Percentiles rank a stretch among this genome's conserved stretches.
Evolutionary conservation across 2,797 vertebrate genomes (phyloP).

Genomic region (Zalophus californianus): DNA sequence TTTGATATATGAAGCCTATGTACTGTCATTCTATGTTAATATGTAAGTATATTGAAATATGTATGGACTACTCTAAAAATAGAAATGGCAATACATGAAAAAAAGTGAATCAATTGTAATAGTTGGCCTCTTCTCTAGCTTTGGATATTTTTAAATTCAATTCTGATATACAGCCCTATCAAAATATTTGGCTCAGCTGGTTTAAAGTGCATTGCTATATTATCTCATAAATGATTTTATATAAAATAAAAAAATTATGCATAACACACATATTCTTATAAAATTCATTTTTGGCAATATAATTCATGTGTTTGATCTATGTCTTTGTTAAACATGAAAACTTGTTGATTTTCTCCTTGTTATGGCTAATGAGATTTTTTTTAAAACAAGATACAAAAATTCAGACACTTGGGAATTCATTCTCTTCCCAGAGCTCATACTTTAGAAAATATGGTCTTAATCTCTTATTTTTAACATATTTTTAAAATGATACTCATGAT

Average conservation of each 20-base stretch:
- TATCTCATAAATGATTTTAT: slow-evolving; percentile 51
- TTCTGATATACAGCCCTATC: neutral
- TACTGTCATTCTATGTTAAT: neutral
- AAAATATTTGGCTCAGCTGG: slow-evolving; percentile 50
- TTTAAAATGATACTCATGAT: neutral
- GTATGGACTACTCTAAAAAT: slow-evolving; percentile 26
- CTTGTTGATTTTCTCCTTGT: slow-evolving; percentile 13
- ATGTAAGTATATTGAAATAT: neutral
- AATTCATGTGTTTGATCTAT: neutral
- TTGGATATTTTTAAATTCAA: slow-evolving; percentile 52
- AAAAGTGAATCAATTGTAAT: neutral
- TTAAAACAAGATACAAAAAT: neutral
- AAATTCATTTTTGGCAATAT: neutral
- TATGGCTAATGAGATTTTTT: neutral
- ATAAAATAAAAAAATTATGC: slow-evolving; percentile 33
- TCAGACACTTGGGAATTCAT: neutral
- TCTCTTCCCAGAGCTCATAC: neutral
- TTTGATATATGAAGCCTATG: neutral
- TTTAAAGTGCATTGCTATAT: neutral
- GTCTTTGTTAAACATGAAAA: neutral
- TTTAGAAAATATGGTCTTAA: neutral
- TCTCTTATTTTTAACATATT: neutral
- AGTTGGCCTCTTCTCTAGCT: neutral
- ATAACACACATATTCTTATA: neutral
- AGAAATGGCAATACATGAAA: neutral